Percentiles rank a stretch among this genome's conserved stretches.
phyloP scores from a whole-genome alignment of 53 echinoderm and acorn worm species.

The Antedon mediterranea region DNA sequence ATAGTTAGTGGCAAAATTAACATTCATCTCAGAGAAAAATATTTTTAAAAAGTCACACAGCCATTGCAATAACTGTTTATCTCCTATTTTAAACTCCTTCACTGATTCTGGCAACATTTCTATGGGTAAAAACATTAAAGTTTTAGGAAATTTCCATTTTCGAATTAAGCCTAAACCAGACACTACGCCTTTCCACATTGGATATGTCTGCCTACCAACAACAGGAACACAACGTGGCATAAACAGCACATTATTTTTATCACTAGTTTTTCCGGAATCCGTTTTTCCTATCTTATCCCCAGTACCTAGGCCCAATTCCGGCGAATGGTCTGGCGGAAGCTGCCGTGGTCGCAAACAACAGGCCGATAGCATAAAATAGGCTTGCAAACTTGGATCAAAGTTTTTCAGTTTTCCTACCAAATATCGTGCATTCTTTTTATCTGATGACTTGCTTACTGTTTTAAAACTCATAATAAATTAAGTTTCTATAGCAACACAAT shows the following conservation, averaged over 20 bases:
- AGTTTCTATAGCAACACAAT: neutral
- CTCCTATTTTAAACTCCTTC: conserved; percentile 22
- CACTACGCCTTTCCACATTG: conserved; percentile 71
- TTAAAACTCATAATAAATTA: neutral
- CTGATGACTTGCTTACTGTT: neutral
- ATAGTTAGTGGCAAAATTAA: conserved; percentile 24
- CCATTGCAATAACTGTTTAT: conserved; percentile 16
- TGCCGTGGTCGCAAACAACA: neutral
- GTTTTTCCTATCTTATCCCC: neutral
- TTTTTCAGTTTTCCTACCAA: neutral
- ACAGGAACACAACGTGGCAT: conserved; percentile 25
- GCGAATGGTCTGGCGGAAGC: neutral
- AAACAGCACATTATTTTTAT: neutral
- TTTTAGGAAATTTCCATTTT: conserved; percentile 20
- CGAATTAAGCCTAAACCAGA: conserved; percentile 20
- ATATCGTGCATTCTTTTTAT: neutral
- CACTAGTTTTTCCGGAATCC: too few species aligned
- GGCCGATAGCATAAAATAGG: neutral
- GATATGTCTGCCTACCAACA: conserved; percentile 71
- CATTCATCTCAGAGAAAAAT: conserved; percentile 49
- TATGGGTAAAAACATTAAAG: conserved; percentile 53
- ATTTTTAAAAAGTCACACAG: conserved; percentile 24
- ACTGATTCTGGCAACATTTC: conserved; percentile 30
- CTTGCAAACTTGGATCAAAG: neutral
- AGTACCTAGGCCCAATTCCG: neutral